Conservation (phyloP, 2,797 vertebrate genomes). For the Garrulus glandarius region DNA sequence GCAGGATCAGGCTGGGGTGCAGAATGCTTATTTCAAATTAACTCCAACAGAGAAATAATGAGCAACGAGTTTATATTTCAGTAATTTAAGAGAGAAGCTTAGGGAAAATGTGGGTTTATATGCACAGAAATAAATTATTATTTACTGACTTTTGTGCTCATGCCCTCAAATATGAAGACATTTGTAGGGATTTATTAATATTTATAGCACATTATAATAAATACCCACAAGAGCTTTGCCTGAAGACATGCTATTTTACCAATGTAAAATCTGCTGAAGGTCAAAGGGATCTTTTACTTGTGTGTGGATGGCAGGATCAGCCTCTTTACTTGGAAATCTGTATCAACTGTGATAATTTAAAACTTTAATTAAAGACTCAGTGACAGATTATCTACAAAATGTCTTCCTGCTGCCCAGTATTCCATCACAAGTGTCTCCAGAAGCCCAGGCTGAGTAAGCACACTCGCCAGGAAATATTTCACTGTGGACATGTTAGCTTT, state of each 20-base stretch:
- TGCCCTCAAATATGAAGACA: background rate
- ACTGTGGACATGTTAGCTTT: conserved; percentile 1
- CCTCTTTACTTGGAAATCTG: conserved; percentile 23
- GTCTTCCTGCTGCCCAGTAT: conserved; percentile 42
- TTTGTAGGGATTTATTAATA: conserved; percentile 57
- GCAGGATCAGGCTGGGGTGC: background rate
- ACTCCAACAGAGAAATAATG: conserved; percentile 31
- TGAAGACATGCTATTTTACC: background rate
- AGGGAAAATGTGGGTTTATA: conserved; percentile 26
- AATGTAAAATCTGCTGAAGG: background rate
- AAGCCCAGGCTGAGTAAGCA: conserved; percentile 12
- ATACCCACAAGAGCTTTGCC: conserved; percentile 20
- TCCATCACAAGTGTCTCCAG: conserved; percentile 45
- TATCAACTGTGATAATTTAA: conserved; percentile 63
- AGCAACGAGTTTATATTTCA: conserved; percentile 42
- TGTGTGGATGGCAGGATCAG: background rate
- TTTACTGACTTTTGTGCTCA: conserved; percentile 45
- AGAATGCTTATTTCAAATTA: conserved; percentile 49
- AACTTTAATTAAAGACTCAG: conserved; percentile 62
- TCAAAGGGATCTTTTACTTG: background rate
- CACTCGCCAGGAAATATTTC: conserved; percentile 30
- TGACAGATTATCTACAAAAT: conserved; percentile 58
- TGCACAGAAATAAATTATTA: conserved; percentile 51
- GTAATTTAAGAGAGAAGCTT: conserved; percentile 42
- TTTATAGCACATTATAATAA: conserved; percentile 64